These are phyloP conservation scores for Penelope pileata DNA, from an alignment of 2,113 vertebrate genomes.

Conservation along the genomic window DNA sequence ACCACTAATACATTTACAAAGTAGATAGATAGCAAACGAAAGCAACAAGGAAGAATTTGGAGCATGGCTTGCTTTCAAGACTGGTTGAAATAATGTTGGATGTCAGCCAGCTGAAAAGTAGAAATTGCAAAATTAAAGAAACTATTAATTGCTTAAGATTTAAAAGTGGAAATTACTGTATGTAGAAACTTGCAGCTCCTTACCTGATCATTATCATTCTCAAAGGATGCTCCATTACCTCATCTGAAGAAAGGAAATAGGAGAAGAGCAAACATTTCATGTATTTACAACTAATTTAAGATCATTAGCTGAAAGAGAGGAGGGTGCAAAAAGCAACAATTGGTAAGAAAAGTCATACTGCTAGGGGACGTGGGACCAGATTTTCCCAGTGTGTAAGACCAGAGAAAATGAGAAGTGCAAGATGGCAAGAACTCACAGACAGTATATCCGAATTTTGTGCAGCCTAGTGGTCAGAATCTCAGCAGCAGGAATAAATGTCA, in stretches of 20 bases:
- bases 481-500: background rate
- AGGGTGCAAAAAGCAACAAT: background rate
- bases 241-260: background rate
- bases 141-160: background rate
- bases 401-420: background rate
- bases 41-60: background rate
- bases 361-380: background rate
- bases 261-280: background rate
- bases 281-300: background rate
- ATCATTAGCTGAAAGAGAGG: background rate
- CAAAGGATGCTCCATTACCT: background rate
- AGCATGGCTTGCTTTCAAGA: background rate
- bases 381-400: background rate
- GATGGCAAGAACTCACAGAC: background rate
- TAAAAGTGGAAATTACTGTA: background rate
- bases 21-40: background rate
- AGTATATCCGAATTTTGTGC: background rate
- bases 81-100: background rate
- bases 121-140: conserved; percentile 30
- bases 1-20: background rate
- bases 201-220: background rate
- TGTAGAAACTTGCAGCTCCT: background rate
- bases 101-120: background rate
- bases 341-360: background rate
- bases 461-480: background rate